Evolutionary conservation across 2,888 invertebrate species (phyloP), one percentile per base, ranked within the genome.

Genomic region (Eupithecia inturbata): DNA sequence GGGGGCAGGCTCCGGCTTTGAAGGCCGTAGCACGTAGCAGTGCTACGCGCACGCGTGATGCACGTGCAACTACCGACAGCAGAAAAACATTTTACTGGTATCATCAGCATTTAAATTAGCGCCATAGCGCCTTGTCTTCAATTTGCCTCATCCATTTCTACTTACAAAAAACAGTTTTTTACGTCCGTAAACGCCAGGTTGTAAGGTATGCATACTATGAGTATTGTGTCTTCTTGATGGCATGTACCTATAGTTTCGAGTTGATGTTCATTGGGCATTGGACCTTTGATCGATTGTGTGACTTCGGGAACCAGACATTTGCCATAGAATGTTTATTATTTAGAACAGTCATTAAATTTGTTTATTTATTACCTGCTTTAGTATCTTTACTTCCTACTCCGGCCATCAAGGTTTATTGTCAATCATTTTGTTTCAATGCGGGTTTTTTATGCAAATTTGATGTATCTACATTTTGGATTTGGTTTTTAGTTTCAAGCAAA

Each of bases 1-100:
- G 53, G 75, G 39, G 68, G 57, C 60, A 62, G 67, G 39, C 71
- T 79, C 76, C 75, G 80, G 80, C 71, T 72, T 57, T 79, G 90
- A 89, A 89, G 91, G 91, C 84, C 88, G 82, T 85, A 64, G 63
- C 31, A 80, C 87, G 83, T 85, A 86, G 85, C 81, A 83, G 80
- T 82, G 26, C 57, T 57, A 86, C 87, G 85, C 86, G 86, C 91
- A 90, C 90, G 92, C 90, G 88, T 87, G 87, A 78, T 88, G 88
- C 89, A 88, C 89, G 91, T 91, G 91, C 80, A 70, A 68, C 88
- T 88, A 92, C 79, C 22, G 90, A 80, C 78, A 80, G 83, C 86
- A 88, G n/a, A 66, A 66, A 26, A 66, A 39, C 14, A 39, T 49
- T 49, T 67, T 28, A 57, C 28, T 60, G 16, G 14, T 28, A 60